A percentile compares a stretch with the other conserved stretches of the same genome.
Conservation (phyloP, 2,888 invertebrate genomes). For the Eucriotettix oculatus region DNA sequence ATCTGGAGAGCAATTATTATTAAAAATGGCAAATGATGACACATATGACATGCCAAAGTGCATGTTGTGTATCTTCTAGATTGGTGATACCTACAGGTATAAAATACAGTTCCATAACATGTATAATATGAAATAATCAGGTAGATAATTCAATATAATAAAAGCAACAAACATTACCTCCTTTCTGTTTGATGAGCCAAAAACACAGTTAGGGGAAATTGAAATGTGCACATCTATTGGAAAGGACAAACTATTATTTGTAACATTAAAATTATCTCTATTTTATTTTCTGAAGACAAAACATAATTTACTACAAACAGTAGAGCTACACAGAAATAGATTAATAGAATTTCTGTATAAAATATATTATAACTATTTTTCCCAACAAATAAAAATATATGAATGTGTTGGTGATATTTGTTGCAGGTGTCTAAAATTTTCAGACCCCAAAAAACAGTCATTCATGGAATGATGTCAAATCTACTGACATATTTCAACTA, state of each 20-base stretch:
- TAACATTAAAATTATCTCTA: no score
- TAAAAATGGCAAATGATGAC: constrained; percentile 33
- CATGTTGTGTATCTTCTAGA: neutral
- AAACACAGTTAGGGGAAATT: constrained; percentile 56
- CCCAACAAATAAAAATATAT: no score
- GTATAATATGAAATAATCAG: neutral
- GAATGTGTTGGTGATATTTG: no score
- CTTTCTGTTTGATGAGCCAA: constrained; percentile 47
- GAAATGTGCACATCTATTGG: constrained; percentile 41
- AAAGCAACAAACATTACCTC: constrained; percentile 24
- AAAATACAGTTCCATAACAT: neutral
- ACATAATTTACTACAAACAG: no score
- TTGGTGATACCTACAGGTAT: neutral
- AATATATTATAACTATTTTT: no score
- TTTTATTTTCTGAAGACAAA: no score
- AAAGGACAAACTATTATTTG: neutral
- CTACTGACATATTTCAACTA: no score
- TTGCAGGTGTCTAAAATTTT: no score
- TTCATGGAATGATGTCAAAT: no score
- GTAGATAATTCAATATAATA: neutral
- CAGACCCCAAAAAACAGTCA: no score
- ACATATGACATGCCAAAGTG: constrained; percentile 6
- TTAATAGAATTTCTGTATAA: no score
- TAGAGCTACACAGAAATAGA: no score
- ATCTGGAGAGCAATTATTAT: constrained; percentile 40